phyloP scores from a whole-genome alignment of 2,888 invertebrate species.

The Caenorhabditis sinica region DNA sequence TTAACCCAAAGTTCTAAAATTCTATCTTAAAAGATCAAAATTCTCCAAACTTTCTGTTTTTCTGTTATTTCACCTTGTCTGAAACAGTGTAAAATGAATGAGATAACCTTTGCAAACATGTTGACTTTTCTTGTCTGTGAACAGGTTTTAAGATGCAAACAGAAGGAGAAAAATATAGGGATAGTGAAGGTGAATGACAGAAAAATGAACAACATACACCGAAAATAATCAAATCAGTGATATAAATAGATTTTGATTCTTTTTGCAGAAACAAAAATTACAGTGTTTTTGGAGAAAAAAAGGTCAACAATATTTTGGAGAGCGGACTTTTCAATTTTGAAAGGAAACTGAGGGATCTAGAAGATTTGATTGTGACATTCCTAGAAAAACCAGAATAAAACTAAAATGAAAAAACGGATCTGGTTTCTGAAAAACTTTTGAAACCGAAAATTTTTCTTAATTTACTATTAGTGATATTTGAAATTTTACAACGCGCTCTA shows the following conservation, averaged over 20 bases:
- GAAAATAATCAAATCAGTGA: slow-evolving; percentile 30
- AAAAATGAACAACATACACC: not conserved
- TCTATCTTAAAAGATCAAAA: not conserved
- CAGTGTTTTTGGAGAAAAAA: not conserved
- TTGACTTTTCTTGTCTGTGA: not conserved
- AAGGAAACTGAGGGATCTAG: no score
- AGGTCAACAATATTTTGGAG: no score
- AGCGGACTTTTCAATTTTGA: no score
- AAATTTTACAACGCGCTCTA: no score
- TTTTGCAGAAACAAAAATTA: not conserved
- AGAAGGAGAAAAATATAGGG: no score
- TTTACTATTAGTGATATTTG: no score
- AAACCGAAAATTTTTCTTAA: no score
- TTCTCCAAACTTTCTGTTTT: not conserved
- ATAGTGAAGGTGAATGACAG: not conserved
- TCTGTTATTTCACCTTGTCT: not conserved
- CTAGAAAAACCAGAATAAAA: no score
- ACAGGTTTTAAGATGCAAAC: slow-evolving; percentile 10
- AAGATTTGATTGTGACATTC: no score
- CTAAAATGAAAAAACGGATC: no score
- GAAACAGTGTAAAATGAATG: not conserved
- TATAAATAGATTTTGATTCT: not conserved
- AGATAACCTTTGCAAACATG: slow-evolving; percentile 15
- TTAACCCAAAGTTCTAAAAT: no score
- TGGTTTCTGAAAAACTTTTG: no score